Evolutionary conservation across 2,113 vertebrate species (phyloP).

Genomic region (Pavo muticus): DNA sequence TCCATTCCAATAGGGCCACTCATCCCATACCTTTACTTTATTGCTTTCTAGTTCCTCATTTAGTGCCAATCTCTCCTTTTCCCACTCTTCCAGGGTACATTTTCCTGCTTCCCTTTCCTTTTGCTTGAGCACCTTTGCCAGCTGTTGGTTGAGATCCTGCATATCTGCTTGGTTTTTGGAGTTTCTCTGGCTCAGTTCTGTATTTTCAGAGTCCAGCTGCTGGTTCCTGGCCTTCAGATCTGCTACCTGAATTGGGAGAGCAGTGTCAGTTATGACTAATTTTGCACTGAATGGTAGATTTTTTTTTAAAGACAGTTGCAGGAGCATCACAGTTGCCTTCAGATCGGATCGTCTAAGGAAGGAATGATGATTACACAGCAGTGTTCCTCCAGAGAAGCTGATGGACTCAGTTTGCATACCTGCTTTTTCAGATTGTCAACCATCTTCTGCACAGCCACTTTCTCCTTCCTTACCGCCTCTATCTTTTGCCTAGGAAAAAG

Average conservation of each 20-base stretch:
- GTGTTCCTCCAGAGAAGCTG: background rate
- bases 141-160: conserved; percentile 80
- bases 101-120: conserved; percentile 64
- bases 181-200: conserved; percentile 82
- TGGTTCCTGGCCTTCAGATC: conserved; percentile 85
- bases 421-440: conserved; percentile 86
- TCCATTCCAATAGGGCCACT: rapidly evolving
- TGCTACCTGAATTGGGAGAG: conserved; percentile 78
- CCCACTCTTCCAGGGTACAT: conserved; percentile 66
- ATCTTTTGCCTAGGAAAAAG: conserved; percentile 81
- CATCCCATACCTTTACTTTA: conserved; percentile 66
- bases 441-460: conserved; percentile 81
- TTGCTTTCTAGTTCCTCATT: conserved; percentile 76
- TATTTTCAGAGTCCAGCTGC: conserved; percentile 86
- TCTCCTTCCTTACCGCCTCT: conserved; percentile 86
- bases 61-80: conserved; percentile 63
- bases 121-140: conserved; percentile 77
- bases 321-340: background rate
- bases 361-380: background rate
- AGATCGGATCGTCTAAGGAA: background rate
- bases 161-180: conserved; percentile 78
- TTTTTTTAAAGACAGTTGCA: background rate
- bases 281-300: rapidly evolving
- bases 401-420: conserved; percentile 69
- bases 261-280: background rate